A percentile compares a stretch with the other conserved stretches of the same genome.
Evolutionary conservation across 1,140 invertebrate species (phyloP).

Genomic region (Atta colombica): DNA sequence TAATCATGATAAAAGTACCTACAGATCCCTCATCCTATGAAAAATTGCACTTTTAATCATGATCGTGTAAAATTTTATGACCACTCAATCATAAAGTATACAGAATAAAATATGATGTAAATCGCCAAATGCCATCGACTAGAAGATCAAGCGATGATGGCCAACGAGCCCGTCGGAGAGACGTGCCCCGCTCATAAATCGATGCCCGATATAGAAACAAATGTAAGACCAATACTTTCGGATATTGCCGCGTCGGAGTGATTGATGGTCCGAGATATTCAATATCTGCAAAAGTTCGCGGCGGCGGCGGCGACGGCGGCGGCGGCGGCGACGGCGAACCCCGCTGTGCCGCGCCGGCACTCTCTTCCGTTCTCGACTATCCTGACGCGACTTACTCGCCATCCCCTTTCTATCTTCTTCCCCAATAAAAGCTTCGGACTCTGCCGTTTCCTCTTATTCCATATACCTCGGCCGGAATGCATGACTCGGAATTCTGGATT

Average conservation of each 20-base stretch:
- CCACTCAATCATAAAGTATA: slow-evolving; percentile 15
- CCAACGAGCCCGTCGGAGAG: slow-evolving; percentile 50
- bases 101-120: slow-evolving; percentile 26
- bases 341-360: slow-evolving; percentile 12
- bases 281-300: slow-evolving; percentile 84
- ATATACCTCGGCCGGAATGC: slow-evolving; percentile 41
- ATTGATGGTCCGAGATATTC: slow-evolving; percentile 86
- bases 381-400: slow-evolving; percentile 37
- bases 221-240: slow-evolving; percentile 84
- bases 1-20: background rate
- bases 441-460: slow-evolving; percentile 62
- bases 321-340: background rate
- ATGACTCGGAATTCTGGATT: slow-evolving; percentile 48
- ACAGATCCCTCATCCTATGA: background rate
- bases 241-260: slow-evolving; percentile 81
- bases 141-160: slow-evolving; percentile 54
- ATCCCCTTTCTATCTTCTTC: slow-evolving; percentile 6
- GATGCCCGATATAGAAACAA: slow-evolving; percentile 82
- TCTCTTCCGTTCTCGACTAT: slow-evolving; percentile 45
- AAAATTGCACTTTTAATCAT: slow-evolving; percentile 15
- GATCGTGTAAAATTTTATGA: slow-evolving; percentile 16
- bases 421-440: slow-evolving; percentile 42
- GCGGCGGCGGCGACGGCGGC: slow-evolving; percentile 26
- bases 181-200: slow-evolving; percentile 82
- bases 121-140: slow-evolving; percentile 27